Evolutionary conservation across 2,797 vertebrate species (phyloP).

Genomic region (Gambelia wislizenii): DNA sequence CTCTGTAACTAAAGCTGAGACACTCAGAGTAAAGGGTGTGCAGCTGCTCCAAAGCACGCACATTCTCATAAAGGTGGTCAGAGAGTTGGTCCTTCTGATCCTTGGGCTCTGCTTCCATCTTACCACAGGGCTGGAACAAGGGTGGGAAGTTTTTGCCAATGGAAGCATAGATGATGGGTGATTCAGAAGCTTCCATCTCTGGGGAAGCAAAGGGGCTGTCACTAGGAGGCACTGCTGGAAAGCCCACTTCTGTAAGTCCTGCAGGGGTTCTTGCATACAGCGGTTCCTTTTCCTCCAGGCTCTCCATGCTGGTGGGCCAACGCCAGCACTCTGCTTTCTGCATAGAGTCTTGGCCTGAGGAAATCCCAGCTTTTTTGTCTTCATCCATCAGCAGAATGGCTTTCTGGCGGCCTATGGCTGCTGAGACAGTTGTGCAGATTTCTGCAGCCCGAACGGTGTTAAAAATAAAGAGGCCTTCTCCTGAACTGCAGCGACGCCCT

Average conservation of each 20-base stretch:
- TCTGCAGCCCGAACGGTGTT: conserved; percentile 76
- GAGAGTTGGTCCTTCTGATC: not conserved
- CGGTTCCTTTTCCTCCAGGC: conserved; percentile 37
- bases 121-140: rapidly evolving
- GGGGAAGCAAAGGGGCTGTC: not conserved
- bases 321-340: not conserved
- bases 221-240: not conserved
- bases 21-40: not conserved
- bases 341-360: conserved; percentile 23
- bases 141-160: conserved; percentile 67
- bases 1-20: conserved; percentile 36
- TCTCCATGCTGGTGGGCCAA: conserved; percentile 36
- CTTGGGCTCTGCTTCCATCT: conserved; percentile 17
- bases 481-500: conserved; percentile 88
- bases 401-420: conserved; percentile 77
- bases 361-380: conserved; percentile 44
- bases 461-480: conserved; percentile 89
- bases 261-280: not conserved
- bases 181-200: conserved; percentile 12
- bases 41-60: conserved; percentile 63
- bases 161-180: conserved; percentile 68
- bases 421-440: conserved; percentile 78
- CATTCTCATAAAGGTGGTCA: conserved; percentile 79
- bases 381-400: conserved; percentile 52
- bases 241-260: rapidly evolving